Percentiles rank a stretch among this genome's conserved stretches.
These are phyloP conservation scores for Euzetes globulus DNA, from an alignment of 2,888 invertebrate genomes.

Conservation along the genomic window DNA sequence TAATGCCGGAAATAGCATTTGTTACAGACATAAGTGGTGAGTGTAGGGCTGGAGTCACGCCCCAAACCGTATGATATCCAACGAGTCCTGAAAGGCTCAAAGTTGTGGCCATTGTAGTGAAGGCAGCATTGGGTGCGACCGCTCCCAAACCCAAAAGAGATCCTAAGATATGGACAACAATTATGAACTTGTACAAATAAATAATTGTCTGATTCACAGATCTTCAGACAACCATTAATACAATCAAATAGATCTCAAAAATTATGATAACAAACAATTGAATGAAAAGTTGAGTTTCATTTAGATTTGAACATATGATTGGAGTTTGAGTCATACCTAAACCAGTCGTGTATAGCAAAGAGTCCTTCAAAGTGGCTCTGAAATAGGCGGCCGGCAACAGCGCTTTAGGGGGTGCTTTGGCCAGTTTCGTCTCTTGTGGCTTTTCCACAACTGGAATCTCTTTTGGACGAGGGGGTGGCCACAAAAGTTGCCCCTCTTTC, in stretches of 20 bases:
- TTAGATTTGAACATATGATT: no score
- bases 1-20: conserved; percentile 83
- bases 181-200: background rate
- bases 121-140: conserved; percentile 71
- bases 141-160: conserved; percentile 61
- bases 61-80: conserved; percentile 84
- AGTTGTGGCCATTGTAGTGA: conserved; percentile 78
- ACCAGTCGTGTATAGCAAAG: conserved; percentile 63
- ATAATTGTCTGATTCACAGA: background rate
- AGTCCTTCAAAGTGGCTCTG: conserved; percentile 60
- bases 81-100: conserved; percentile 73
- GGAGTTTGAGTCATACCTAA: conserved; percentile 37
- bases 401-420: conserved; percentile 48
- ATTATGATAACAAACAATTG: no score
- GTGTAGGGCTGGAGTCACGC: conserved; percentile 80
- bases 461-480: conserved; percentile 66
- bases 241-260: no score
- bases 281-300: no score
- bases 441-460: conserved; percentile 52
- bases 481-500: conserved; percentile 64
- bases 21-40: conserved; percentile 88
- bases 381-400: conserved; percentile 58
- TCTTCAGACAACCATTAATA: background rate
- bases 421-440: conserved; percentile 44
- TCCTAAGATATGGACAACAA: conserved; percentile 47